These are phyloP conservation scores for Goniozus legneri DNA, from an alignment of 1,140 invertebrate species.

Conservation along the genomic window DNA sequence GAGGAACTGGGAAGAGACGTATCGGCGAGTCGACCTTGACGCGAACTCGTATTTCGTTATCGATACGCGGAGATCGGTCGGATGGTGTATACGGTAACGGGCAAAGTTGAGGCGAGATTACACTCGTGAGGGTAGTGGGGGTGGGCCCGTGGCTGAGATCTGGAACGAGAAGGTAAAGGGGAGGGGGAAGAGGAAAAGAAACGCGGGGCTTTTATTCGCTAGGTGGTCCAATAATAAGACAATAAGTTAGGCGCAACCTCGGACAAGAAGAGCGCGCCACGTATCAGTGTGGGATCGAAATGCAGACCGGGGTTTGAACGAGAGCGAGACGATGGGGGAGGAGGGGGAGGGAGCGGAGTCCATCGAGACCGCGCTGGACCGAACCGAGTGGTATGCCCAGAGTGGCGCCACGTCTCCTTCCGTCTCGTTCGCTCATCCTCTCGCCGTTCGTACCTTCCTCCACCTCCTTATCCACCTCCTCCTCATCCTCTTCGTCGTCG, in stretches of 20 bases:
- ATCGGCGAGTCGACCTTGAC: too few species aligned
- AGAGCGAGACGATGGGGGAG: too few species aligned
- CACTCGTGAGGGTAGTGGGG: neutral
- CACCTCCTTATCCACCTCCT: neutral
- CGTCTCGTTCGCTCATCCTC: too few species aligned
- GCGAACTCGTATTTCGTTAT: too few species aligned
- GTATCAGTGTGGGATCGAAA: constrained; percentile 36
- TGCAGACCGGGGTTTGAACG: constrained; percentile 5
- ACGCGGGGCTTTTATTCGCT: constrained; percentile 21
- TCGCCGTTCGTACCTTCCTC: neutral
- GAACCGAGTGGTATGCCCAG: neutral
- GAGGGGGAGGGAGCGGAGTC: too few species aligned
- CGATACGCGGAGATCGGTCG: too few species aligned
- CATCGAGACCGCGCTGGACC: neutral
- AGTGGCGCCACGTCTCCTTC: neutral
- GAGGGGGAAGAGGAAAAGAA: neutral
- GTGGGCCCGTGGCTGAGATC: too few species aligned
- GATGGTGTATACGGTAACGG: too few species aligned
- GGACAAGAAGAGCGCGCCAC: constrained; percentile 12
- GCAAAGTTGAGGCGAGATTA: too few species aligned
- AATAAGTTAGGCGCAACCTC: constrained; percentile 29
- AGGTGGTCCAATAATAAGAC: constrained; percentile 52
- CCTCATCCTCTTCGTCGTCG: neutral
- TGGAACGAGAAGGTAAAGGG: neutral
- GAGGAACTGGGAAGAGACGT: too few species aligned